Conservation (phyloP, 2,113 vertebrate species). For the Macquaria australasica region DNA sequence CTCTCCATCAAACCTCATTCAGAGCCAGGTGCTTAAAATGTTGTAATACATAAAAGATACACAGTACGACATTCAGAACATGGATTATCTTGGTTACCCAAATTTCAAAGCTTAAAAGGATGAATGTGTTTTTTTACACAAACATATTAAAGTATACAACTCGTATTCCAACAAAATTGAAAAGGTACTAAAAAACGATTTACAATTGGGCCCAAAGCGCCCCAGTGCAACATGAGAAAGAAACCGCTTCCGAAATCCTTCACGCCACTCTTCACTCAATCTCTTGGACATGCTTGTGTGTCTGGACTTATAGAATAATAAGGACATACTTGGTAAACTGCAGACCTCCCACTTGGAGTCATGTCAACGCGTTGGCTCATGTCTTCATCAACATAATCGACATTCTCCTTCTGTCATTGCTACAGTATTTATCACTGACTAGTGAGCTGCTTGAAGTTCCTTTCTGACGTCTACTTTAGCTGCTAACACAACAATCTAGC, state of each 20-base stretch:
- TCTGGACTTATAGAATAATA: conserved; percentile 47
- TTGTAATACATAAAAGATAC: conserved; percentile 77
- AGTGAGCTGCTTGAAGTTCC: conserved; percentile 56
- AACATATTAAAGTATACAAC: conserved; percentile 78
- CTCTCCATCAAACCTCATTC: conserved; percentile 61
- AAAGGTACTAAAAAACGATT: conserved; percentile 64
- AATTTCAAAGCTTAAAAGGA: conserved; percentile 80
- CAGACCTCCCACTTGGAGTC: conserved; percentile 56
- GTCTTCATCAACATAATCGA: conserved; percentile 51
- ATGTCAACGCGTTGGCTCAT: conserved; percentile 53
- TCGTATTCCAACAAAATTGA: conserved; percentile 68
- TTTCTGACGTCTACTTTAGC: conserved; percentile 65
- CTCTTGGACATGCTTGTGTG: conserved; percentile 56
- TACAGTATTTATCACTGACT: conserved; percentile 75
- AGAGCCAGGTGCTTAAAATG: conserved; percentile 75
- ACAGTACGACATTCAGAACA: conserved; percentile 81
- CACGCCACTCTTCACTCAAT: conserved; percentile 55
- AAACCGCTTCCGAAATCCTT: conserved; percentile 71
- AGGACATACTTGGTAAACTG: conserved; percentile 49
- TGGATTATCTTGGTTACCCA: conserved; percentile 78
- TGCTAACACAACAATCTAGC: conserved; percentile 61
- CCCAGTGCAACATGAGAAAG: conserved; percentile 85
- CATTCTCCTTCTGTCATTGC: conserved; percentile 74
- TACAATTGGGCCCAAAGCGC: conserved; percentile 78
- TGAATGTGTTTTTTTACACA: conserved; percentile 75